phyloP scores from a whole-genome alignment of 92 coral and sea anemone genomes.

The Epizoanthus scotinus region DNA sequence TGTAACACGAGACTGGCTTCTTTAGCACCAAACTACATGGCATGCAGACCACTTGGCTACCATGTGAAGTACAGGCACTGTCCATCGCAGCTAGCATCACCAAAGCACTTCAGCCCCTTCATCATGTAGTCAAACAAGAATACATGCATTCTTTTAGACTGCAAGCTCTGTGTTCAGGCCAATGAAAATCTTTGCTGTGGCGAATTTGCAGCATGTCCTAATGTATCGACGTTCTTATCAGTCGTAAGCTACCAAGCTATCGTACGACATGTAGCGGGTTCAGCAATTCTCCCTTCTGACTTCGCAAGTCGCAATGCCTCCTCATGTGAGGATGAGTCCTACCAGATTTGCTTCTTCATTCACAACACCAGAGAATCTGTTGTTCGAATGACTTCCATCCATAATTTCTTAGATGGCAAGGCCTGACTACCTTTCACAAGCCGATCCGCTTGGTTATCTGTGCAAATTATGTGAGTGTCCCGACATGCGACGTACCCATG shows the following conservation, averaged over 20 bases:
- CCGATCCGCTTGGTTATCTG: slow-evolving; percentile 41
- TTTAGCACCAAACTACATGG: slow-evolving; percentile 48
- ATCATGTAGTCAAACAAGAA: slow-evolving; percentile 42
- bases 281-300: slow-evolving; percentile 52
- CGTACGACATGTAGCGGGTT: slow-evolving; percentile 41
- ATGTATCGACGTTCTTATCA: slow-evolving; percentile 41
- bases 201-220: slow-evolving; percentile 54
- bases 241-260: slow-evolving; percentile 51
- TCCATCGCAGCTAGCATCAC: slow-evolving; percentile 46
- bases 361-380: slow-evolving; percentile 40
- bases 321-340: slow-evolving; percentile 36
- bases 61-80: slow-evolving; percentile 56
- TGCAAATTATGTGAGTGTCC: slow-evolving; percentile 46
- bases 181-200: slow-evolving; percentile 58
- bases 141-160: slow-evolving; percentile 55
- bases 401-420: slow-evolving; percentile 30
- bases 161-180: slow-evolving; percentile 65
- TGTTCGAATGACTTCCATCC: slow-evolving; percentile 31
- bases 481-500: slow-evolving; percentile 27
- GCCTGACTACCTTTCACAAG: slow-evolving; percentile 33
- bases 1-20: slow-evolving; percentile 44
- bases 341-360: slow-evolving; percentile 48
- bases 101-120: slow-evolving; percentile 54
- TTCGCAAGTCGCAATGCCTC: slow-evolving; percentile 55
- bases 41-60: slow-evolving; percentile 31